Evolutionary conservation across 2,888 invertebrate genomes (phyloP), one percentile per base, ranked within the genome.

Genomic region (Aphelenchoides bicaudatus): DNA sequence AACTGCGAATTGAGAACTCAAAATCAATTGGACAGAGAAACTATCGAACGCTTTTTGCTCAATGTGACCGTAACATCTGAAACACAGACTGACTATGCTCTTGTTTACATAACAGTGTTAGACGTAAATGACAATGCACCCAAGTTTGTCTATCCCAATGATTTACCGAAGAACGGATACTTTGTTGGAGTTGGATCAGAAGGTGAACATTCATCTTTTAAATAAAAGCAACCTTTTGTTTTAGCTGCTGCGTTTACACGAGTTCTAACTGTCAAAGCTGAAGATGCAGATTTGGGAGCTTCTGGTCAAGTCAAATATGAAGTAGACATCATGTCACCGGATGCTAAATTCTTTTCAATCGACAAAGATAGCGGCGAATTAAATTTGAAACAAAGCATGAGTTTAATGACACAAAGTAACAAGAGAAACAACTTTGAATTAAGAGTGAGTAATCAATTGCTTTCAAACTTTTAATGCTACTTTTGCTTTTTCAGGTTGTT

Each of bases 111-210:
- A 25, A 67, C 65, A 1, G 72, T 78, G 2, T 62, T 74, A 78
- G 96, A 96, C 79, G 87, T 90, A 25, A 96, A 96, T 81, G 96
- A 96, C 83, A 94, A 94, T 81, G 84, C 88, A 0, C 96, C 96
- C 8, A 87, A 87, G 75, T 96, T 96, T 78, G 88, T 88, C 21
- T 75, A 63, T 43, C 68, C 73, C 55, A 71, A 69, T 21, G 72
- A 73, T 39, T 61, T 71, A 23, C 67, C 66, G 5, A 48, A 72
- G 3, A 31, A 25, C 38, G 62, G 65, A 6, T 76, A 76, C 54
- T 78, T 76, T 52, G 75, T 68, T 48, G 78, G 71, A 10, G 66
- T 78, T 2, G 66, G 73, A 1, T 63, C 67, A 2, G 50, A 58
- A 3, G n/a, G n/a, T n/a, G n/a, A n/a, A n/a, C n/a, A n/a, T n/a